A percentile compares a stretch with the other conserved stretches of the same genome.
Evolutionary conservation across 2,888 invertebrate species (phyloP).

Genomic region (Ophraella communa): DNA sequence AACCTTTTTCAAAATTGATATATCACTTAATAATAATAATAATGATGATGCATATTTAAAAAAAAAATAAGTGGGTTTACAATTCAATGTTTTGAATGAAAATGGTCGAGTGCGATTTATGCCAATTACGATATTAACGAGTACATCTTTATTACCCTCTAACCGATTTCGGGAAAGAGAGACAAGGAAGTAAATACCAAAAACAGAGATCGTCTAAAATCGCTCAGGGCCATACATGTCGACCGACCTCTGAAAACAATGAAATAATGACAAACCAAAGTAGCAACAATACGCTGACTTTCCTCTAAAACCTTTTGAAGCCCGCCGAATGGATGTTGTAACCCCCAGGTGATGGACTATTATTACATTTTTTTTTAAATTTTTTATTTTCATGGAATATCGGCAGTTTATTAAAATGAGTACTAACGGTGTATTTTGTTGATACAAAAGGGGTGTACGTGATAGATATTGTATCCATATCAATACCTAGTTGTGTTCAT

Average conservation of each 20-base stretch:
- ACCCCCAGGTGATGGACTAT: conserved; percentile 40
- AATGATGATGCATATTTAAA: not conserved
- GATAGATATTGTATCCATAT: not conserved
- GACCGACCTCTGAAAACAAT: conserved; percentile 49
- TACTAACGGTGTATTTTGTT: not conserved
- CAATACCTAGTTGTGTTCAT: not conserved
- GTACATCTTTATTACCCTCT: not conserved
- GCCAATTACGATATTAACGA: not conserved
- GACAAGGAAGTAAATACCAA: conserved; percentile 5
- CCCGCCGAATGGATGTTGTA: conserved; percentile 47
- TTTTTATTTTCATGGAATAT: conserved; percentile 22
- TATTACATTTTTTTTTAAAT: conserved; percentile 24
- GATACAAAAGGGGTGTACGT: not conserved
- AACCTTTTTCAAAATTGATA: too few species aligned
- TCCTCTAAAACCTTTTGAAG: conserved; percentile 48
- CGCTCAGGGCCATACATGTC: conserved; percentile 21
- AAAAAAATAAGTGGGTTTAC: too few species aligned
- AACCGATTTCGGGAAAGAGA: not conserved
- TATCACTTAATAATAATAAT: too few species aligned
- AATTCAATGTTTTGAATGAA: not conserved
- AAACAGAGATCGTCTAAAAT: conserved; percentile 4
- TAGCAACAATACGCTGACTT: conserved; percentile 48
- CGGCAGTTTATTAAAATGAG: conserved; percentile 1
- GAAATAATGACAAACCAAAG: conserved; percentile 56
- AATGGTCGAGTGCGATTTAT: not conserved